Evolutionary conservation across 2,888 invertebrate species (phyloP).

Genomic region (Sminthurides aquaticus): DNA sequence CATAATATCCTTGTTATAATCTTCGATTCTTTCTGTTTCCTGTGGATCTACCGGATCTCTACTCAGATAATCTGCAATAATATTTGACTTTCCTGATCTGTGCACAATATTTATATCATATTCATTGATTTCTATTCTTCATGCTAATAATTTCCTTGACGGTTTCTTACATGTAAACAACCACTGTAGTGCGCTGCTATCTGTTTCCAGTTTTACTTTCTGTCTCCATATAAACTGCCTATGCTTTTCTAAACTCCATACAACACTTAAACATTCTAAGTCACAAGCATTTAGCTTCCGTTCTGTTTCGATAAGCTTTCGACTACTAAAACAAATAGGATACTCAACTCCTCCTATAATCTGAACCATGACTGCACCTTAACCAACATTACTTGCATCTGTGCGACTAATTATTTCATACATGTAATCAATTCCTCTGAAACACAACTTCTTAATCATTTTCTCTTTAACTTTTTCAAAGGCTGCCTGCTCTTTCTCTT

Average conservation of each 20-base stretch:
- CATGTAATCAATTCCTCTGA: constrained; percentile 21
- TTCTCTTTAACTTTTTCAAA: constrained; percentile 19
- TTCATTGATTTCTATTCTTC: not conserved
- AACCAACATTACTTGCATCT: constrained; percentile 18
- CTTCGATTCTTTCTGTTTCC: not conserved
- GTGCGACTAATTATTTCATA: constrained; percentile 12
- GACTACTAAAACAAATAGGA: constrained; percentile 8
- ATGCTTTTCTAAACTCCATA: not conserved
- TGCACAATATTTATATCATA: not conserved
- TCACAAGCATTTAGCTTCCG: constrained; percentile 3
- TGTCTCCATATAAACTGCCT: not conserved
- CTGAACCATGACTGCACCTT: constrained; percentile 23
- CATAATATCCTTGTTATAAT: not conserved
- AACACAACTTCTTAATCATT: constrained; percentile 14
- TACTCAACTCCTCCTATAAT: constrained; percentile 3
- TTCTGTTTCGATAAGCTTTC: not conserved
- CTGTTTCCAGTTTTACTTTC: not conserved
- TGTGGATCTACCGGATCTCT: not conserved
- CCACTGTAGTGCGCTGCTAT: not conserved
- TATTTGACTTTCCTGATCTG: not conserved
- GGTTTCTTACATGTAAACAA: not conserved
- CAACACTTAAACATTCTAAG: constrained; percentile 6
- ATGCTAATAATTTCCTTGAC: not conserved
- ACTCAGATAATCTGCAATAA: not conserved
- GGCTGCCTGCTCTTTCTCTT: constrained; percentile 6